A percentile compares a stretch with the other conserved stretches of the same genome.
Conservation (phyloP, 1,140 invertebrate genomes). For the Diprion similis region DNA sequence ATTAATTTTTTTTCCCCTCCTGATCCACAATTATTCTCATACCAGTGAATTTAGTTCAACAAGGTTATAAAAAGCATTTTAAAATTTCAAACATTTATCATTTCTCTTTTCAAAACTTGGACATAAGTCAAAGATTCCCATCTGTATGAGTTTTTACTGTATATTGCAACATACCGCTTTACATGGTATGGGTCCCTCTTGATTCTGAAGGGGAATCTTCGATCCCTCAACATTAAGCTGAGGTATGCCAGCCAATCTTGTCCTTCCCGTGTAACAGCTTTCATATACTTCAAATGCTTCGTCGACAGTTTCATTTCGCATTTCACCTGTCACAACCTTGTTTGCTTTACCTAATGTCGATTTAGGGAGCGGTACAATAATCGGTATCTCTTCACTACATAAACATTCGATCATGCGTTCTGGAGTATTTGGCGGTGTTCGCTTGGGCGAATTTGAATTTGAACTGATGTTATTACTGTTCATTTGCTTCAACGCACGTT, state of each 20-base stretch:
- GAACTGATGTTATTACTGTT: background rate
- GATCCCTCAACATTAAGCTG: slow-evolving; percentile 32
- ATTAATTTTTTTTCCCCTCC: background rate
- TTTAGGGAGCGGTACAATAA: slow-evolving; percentile 27
- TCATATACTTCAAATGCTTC: slow-evolving; percentile 59
- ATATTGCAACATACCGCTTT: slow-evolving; percentile 54
- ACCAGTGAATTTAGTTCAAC: background rate
- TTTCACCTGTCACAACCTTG: background rate
- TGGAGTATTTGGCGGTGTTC: slow-evolving; percentile 37
- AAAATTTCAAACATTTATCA: background rate
- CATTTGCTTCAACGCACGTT: slow-evolving; percentile 28
- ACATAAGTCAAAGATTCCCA: background rate
- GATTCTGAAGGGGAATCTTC: slow-evolving; percentile 36
- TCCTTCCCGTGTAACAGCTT: slow-evolving; percentile 49
- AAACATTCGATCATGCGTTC: slow-evolving; percentile 36
- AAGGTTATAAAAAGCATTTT: background rate
- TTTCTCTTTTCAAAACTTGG: background rate
- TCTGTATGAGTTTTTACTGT: slow-evolving; percentile 40
- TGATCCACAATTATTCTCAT: background rate
- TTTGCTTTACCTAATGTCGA: slow-evolving; percentile 11
- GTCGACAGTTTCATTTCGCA: slow-evolving; percentile 40
- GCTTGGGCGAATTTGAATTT: background rate
- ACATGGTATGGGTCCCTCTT: slow-evolving; percentile 48
- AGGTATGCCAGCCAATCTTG: slow-evolving; percentile 21
- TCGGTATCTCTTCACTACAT: slow-evolving; percentile 35